Evolutionary conservation across 2,797 vertebrate genomes (phyloP).

Genomic region (Choloepus didactylus): DNA sequence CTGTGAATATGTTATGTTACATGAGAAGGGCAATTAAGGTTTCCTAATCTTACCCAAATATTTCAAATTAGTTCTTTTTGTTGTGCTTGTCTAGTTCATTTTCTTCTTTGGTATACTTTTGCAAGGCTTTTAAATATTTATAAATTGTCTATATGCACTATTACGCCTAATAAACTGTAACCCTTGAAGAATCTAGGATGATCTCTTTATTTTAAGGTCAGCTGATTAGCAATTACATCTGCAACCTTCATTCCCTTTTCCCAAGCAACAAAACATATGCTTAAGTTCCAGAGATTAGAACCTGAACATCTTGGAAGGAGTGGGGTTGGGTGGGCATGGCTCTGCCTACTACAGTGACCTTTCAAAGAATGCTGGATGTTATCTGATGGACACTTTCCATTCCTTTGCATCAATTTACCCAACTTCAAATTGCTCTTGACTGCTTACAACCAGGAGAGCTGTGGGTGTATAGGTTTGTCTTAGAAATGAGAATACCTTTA

Average conservation of each 20-base stretch:
- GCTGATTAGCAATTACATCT: background rate
- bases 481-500: background rate
- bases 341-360: background rate
- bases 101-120: constrained; percentile 23
- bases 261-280: background rate
- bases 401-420: constrained; percentile 20
- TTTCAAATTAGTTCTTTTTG: constrained; percentile 26
- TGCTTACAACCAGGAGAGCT: background rate
- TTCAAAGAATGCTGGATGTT: background rate
- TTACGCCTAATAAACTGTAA: background rate
- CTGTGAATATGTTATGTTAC: too few relatives aligned
- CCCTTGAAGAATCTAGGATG: background rate
- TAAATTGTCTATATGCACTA: background rate
- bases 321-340: background rate
- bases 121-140: background rate
- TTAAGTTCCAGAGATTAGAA: background rate
- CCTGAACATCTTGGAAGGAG: background rate
- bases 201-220: too few relatives aligned
- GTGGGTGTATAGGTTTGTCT: background rate
- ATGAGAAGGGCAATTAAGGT: background rate
- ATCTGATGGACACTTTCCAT: background rate
- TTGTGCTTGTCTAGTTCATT: background rate
- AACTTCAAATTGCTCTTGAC: background rate
- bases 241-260: background rate
- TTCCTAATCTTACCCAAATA: constrained; percentile 14